A percentile compares a stretch with the other conserved stretches of the same genome.
These are phyloP conservation scores for Gallirallus australis DNA, from an alignment of 2,797 vertebrate species.

Conservation along the genomic window DNA sequence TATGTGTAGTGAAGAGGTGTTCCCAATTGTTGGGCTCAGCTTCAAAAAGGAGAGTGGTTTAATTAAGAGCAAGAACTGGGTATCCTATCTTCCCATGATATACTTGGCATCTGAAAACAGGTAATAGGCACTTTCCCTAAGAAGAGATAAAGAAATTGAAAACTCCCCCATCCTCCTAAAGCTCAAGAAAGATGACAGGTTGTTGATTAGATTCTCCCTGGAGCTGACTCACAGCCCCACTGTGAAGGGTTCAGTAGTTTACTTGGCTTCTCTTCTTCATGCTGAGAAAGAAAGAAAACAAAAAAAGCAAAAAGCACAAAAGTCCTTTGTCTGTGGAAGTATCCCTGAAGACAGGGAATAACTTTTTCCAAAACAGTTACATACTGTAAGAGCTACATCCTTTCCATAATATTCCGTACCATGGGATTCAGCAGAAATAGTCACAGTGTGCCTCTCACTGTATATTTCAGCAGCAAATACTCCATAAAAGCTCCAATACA, in stretches of 20 bases:
- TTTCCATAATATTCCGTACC: neutral
- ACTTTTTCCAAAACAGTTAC: neutral
- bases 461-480: neutral
- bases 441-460: neutral
- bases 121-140: neutral
- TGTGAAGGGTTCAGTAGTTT: neutral
- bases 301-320: neutral
- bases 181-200: neutral
- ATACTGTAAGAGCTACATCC: neutral
- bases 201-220: neutral
- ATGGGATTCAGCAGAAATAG: constrained; percentile 2
- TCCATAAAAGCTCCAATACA: neutral
- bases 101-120: neutral
- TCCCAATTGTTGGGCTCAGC: neutral
- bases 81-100: neutral
- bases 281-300: neutral
- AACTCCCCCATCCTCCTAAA: neutral
- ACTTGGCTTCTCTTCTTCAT: constrained; percentile 5
- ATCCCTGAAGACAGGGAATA: neutral
- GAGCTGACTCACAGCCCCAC: neutral
- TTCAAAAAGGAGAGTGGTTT: neutral
- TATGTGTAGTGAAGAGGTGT: rapidly evolving
- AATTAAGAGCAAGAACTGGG: neutral
- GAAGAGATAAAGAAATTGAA: neutral
- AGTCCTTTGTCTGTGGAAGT: neutral